These are phyloP conservation scores for Coptodon bakossiorum DNA, from an alignment of 2,113 vertebrate species.

Conservation along the genomic window DNA sequence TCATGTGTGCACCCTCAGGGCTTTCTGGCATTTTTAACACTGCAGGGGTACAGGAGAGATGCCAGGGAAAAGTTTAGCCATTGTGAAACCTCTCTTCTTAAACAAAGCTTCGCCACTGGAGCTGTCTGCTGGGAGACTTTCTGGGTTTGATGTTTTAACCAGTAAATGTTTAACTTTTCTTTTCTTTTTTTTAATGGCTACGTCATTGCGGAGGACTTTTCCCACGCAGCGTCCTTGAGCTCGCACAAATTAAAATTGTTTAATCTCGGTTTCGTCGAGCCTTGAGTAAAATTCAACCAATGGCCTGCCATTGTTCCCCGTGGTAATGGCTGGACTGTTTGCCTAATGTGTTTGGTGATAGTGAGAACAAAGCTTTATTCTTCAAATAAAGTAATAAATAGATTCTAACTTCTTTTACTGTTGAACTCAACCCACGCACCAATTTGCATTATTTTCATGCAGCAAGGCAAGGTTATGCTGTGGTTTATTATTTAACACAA, in stretches of 20 bases:
- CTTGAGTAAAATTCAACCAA: constrained; percentile 1
- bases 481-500: constrained; percentile 5
- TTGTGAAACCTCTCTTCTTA: constrained; percentile 3
- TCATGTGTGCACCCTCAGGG: neutral
- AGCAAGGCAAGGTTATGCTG: neutral
- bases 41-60: constrained; percentile 29
- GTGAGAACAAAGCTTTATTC: constrained; percentile 5
- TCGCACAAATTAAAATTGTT: constrained; percentile 23
- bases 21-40: constrained; percentile 28
- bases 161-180: constrained; percentile 59
- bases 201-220: neutral
- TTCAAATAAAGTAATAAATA: neutral
- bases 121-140: constrained; percentile 35
- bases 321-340: constrained; percentile 4
- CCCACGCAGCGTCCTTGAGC: neutral
- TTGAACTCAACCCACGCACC: neutral
- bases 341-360: neutral
- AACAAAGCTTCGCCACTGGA: constrained; percentile 30
- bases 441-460: neutral
- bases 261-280: constrained; percentile 24
- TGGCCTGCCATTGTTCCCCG: neutral
- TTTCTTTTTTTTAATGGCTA: constrained; percentile 28
- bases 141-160: constrained; percentile 42
- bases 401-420: neutral
- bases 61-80: constrained; percentile 39